Evolutionary conservation across 2,888 invertebrate species (phyloP).

Genomic region (Lottia gigantea): DNA sequence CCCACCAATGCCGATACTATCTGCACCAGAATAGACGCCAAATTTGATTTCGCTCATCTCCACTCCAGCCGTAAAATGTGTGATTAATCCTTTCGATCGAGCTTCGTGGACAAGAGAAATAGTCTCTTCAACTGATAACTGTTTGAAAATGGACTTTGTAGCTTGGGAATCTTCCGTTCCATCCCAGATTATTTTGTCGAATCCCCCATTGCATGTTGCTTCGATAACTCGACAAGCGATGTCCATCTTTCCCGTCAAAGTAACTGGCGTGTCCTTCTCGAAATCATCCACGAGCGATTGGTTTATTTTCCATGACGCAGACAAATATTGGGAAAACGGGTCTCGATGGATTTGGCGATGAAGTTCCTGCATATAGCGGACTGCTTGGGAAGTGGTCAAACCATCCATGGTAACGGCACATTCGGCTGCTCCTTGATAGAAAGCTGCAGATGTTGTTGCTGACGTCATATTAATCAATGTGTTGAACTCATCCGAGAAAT

Average conservation of each 20-base stretch:
- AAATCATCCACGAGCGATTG: constrained; percentile 39
- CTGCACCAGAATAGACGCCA: constrained; percentile 33
- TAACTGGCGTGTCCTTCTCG: constrained; percentile 16
- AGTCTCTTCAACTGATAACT: constrained; percentile 32
- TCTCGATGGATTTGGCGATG: constrained; percentile 38
- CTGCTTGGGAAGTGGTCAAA: constrained; percentile 40
- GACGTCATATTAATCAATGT: constrained; percentile 45
- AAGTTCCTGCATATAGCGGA: constrained; percentile 41
- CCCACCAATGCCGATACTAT: constrained; percentile 35
- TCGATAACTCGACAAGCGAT: constrained; percentile 42
- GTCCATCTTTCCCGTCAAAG: constrained; percentile 35
- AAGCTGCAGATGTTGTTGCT: constrained; percentile 41
- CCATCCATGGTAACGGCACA: constrained; percentile 47
- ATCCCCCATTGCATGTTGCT: constrained; percentile 37
- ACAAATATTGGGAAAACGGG: constrained; percentile 36
- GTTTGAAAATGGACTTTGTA: constrained; percentile 35
- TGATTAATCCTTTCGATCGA: constrained; percentile 31
- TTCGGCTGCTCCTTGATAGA: constrained; percentile 46
- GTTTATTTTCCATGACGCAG: constrained; percentile 50
- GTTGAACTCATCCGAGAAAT: constrained; percentile 45
- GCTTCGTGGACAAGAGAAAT: constrained; percentile 34
- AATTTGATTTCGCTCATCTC: constrained; percentile 27
- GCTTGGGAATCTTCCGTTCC: constrained; percentile 30
- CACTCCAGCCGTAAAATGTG: constrained; percentile 36
- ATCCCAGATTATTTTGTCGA: constrained; percentile 38